phyloP scores from a whole-genome alignment of 2,888 invertebrate species.

The Pilophorus perplexus region DNA sequence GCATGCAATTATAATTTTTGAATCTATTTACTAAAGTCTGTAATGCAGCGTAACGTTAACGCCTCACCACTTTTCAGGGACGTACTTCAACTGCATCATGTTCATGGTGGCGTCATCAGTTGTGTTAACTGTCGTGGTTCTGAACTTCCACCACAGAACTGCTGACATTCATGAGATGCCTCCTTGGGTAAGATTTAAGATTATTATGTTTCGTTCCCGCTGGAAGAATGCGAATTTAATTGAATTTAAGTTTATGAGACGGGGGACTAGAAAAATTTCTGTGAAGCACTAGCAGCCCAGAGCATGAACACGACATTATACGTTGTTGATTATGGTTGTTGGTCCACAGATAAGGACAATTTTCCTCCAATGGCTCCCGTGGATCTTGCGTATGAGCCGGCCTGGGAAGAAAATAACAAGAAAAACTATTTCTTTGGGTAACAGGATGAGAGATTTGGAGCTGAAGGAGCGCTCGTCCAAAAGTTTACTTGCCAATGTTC shows the following conservation, averaged over 20 bases:
- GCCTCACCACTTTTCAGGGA: constrained; percentile 63
- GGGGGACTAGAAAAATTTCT: not conserved
- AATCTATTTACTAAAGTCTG: too few relatives aligned
- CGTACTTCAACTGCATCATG: constrained; percentile 99
- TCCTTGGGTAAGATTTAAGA: constrained; percentile 93
- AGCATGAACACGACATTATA: not conserved
- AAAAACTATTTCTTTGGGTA: constrained; percentile 84
- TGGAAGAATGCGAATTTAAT: not conserved
- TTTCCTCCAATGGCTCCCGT: constrained; percentile 96
- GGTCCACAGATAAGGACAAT: constrained; percentile 79
- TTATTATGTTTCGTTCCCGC: too few relatives aligned
- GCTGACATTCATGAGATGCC: constrained; percentile 97
- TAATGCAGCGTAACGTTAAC: constrained; percentile 7
- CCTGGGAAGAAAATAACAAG: constrained; percentile 92
- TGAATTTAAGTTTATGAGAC: not conserved
- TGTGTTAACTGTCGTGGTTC: constrained; percentile 91
- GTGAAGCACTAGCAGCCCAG: not conserved
- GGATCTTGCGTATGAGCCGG: constrained; percentile 92
- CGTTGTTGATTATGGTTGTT: constrained; percentile 9
- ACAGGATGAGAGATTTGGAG: constrained; percentile 88
- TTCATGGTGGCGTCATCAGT: constrained; percentile 99
- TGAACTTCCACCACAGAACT: constrained; percentile 95
- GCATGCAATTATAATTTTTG: too few relatives aligned
- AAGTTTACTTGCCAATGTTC: constrained; percentile 88
- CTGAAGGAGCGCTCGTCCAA: constrained; percentile 91